Base-by-base conservation (phyloP, 1,140 invertebrate species). In the Drosophila hydei region DNA sequence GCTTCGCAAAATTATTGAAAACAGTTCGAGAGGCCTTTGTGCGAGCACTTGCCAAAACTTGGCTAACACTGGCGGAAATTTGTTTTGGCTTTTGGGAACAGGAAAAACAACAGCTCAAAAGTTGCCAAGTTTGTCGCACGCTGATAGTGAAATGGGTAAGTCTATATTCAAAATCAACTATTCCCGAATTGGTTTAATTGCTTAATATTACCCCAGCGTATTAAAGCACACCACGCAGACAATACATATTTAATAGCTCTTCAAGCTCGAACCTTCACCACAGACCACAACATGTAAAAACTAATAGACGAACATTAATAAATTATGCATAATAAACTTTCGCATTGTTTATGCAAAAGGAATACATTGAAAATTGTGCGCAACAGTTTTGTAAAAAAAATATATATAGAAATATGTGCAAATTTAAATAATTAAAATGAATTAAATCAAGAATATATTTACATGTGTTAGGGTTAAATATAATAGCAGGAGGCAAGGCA, bases 11-110 rank as follows among this genome's bases (percentile, higher is more conserved):
- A 75, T 81, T 77, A 85, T 87, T 87, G 77, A 81, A 77, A 85
- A 81, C 77, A 85, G 70, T 87, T 85, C 62, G 79, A 81, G 61
- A 56, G 70, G 50, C 74, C 56, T 72, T 77, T 61, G 42, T 64
- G 59, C 54, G n/a, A n/a, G n/a, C 33, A n/a, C 30, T 12, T 59
- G 27, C 25, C 19, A 33, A 33, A 67, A 63, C 58, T 72, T 73
- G 71, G 71, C 71, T 69, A 61, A 38, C 71, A 50, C 58, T 14
- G 36, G 33, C 74, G 77, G 83, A 85, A 87, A 75, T 80, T 60
- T 74, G 76, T 73, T 72, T 84, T 48, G 63, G 62, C 47, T 62
- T 52, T 52, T 42, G 48, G 14, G 27, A 70, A 63, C 62, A 78
- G 75, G 72, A 75, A 83, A 59, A 62, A 45, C 47, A 59, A 33